phyloP scores from a whole-genome alignment of 35 echinoderm and acorn worm species.

The Patiria miniata region DNA sequence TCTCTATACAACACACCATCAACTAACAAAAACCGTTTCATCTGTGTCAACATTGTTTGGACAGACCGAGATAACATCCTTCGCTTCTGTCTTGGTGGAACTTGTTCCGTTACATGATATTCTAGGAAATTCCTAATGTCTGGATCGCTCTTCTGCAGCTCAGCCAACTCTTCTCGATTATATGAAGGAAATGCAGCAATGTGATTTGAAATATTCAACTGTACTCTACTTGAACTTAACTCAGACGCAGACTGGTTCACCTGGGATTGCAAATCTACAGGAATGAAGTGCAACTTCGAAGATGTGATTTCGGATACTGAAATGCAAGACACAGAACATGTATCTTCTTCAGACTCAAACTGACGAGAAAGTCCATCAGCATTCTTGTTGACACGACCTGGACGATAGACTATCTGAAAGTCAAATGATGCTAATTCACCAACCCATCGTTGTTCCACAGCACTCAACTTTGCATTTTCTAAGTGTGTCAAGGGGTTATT shows the following conservation, averaged over 20 bases:
- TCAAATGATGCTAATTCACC: constrained; percentile 56
- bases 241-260: not conserved
- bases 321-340: no score
- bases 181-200: not conserved
- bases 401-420: constrained; percentile 44
- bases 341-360: no score
- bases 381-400: constrained; percentile 54
- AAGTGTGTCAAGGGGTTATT: constrained; percentile 76
- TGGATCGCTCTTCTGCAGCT: not conserved
- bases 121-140: not conserved
- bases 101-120: not conserved
- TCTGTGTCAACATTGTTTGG: not conserved
- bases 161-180: not conserved
- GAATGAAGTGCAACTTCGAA: no score
- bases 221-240: not conserved
- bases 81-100: not conserved
- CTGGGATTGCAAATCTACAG: no score
- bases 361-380: constrained; percentile 49
- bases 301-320: no score
- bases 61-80: not conserved
- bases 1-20: constrained; percentile 9
- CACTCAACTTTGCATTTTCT: constrained; percentile 62
- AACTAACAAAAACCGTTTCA: not conserved
- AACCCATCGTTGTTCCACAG: constrained; percentile 56
- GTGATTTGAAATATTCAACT: not conserved